Base-by-base conservation (phyloP, 2,888 invertebrate species). In the Helleia helle region DNA sequence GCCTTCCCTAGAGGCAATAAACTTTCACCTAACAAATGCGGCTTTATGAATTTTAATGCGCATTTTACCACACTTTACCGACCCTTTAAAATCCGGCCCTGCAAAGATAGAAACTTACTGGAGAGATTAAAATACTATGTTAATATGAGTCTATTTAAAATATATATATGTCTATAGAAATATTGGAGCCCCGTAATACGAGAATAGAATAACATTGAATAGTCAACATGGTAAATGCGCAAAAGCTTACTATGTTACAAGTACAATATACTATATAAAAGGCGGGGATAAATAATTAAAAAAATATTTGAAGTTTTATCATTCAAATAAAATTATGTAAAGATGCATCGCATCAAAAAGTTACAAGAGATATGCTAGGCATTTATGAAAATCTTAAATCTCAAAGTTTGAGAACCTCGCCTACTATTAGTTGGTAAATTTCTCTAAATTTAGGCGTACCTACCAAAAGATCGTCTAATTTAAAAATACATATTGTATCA, bases 161-260 rank as follows among this genome's bases (percentile, higher is more conserved):
- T n/a, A n/a, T n/a, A n/a, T n/a, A n/a, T n/a, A n/a, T n/a, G n/a
- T n/a, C n/a, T n/a, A n/a, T n/a, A n/a, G n/a, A 27, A 54, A 46
- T 51, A 56, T 47, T 54, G 54, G 57, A 69, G 60, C 60, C 62
- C 55, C 62, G 49, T 30, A 53, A 44, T 44, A 56, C 65, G 65
- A 64, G 53, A 54, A 50, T 60, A 61, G 58, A 47, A 51, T 48
- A 65, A 69, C 74, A 74, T 71, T 62, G 60, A 80, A 73, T 79
- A 81, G 72, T 81, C 77, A 84, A 84, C 83, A 80, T 79, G 67
- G 79, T 83, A 83, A 76, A 83, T 71, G 74, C 72, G 62, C 71
- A 80, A 74, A 81, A 80, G 79, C 80, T 76, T 77, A 71, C 53
- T 66, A 68, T 52, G 45, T 43, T 54, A 51, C 42, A 43, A 49